Percentiles rank a stretch among this genome's conserved stretches.
These are phyloP conservation scores for Metellina segmentata DNA, from an alignment of 2,888 invertebrate species.

Conservation along the genomic window DNA sequence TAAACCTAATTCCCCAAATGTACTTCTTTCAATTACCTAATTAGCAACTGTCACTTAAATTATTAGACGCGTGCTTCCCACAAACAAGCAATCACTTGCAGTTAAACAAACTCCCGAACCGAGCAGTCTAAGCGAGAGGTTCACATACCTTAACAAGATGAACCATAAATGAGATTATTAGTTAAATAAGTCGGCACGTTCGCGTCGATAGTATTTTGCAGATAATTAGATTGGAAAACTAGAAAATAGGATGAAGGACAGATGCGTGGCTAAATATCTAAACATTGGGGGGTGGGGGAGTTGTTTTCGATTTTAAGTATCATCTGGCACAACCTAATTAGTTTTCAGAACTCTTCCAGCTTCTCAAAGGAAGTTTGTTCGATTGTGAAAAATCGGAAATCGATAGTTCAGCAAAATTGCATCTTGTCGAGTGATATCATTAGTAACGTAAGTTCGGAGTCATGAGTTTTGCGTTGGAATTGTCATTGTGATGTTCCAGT, in stretches of 20 bases:
- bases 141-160: no score
- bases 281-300: background rate
- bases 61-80: background rate
- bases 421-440: background rate
- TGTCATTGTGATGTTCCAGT: no score
- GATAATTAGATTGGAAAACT: background rate
- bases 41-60: background rate
- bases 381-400: conserved; percentile 30
- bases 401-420: background rate
- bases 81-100: no score
- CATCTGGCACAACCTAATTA: conserved; percentile 13
- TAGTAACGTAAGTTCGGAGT: background rate
- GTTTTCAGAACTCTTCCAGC: conserved; percentile 4
- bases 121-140: no score
- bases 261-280: background rate
- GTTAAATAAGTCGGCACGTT: background rate
- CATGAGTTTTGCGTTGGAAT: background rate
- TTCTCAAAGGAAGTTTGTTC: conserved; percentile 30
- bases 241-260: background rate
- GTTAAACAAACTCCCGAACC: background rate
- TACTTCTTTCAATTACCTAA: background rate
- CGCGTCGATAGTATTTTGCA: background rate
- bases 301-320: conserved; percentile 53
- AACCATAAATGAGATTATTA: no score
- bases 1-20: background rate